Evolutionary conservation across 2,888 invertebrate genomes (phyloP).

Genomic region (Drosophila helvetica): DNA sequence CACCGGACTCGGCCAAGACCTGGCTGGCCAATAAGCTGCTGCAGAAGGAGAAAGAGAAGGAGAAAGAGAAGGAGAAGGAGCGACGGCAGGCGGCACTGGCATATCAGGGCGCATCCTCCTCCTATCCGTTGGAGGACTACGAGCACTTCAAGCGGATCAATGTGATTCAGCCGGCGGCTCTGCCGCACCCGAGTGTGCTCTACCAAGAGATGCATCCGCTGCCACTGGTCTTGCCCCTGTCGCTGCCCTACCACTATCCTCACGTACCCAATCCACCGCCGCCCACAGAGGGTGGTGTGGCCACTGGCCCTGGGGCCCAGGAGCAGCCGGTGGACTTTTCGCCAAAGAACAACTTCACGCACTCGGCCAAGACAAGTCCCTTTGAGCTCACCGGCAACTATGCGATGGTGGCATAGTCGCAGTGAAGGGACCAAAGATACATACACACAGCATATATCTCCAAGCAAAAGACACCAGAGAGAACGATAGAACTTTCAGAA

Average conservation of each 20-base stretch:
- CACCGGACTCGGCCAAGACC: conserved; percentile 76
- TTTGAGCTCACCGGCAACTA: conserved; percentile 83
- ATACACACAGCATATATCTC: neutral
- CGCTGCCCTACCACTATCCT: conserved; percentile 60
- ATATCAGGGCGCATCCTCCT: conserved; percentile 11
- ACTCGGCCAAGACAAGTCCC: conserved; percentile 83
- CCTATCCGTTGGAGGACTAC: conserved; percentile 65
- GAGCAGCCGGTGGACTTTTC: conserved; percentile 84
- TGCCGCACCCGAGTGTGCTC: conserved; percentile 44
- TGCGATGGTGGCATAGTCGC: conserved; percentile 80
- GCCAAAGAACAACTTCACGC: conserved; percentile 83
- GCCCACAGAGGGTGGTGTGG: neutral
- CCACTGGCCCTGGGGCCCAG: conserved; percentile 54
- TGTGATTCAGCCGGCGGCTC: conserved; percentile 78
- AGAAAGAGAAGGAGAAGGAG: conserved; percentile 77
- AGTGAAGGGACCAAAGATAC: neutral
- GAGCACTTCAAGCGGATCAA: conserved; percentile 81
- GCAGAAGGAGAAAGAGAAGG: conserved; percentile 80
- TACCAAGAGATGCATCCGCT: conserved; percentile 47
- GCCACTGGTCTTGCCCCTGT: conserved; percentile 60
- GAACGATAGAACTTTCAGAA: conserved; percentile 21
- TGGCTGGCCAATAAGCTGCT: conserved; percentile 81
- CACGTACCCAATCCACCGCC: conserved; percentile 24
- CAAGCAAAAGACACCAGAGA: conserved; percentile 56
- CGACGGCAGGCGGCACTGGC: conserved; percentile 56